phyloP scores from a whole-genome alignment of 2,113 vertebrate species.

The Caretta caretta region DNA sequence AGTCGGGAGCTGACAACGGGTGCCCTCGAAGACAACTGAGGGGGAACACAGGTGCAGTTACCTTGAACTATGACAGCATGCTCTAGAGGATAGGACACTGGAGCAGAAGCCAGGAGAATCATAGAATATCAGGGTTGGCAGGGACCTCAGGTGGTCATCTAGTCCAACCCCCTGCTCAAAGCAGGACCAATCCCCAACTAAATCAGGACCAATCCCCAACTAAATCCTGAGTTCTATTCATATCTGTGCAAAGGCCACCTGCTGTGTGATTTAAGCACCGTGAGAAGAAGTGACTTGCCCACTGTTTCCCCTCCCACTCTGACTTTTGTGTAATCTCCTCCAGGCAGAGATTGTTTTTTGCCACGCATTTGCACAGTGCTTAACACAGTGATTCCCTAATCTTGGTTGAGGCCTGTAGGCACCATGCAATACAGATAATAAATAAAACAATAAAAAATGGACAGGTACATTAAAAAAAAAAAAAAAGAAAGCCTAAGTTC shows the following conservation, averaged over 20 bases:
- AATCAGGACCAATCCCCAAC: no score
- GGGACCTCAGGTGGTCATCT: no score
- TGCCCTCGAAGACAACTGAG: not conserved
- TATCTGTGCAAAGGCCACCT: not conserved
- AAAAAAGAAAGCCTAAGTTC: not conserved
- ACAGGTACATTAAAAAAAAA: not conserved
- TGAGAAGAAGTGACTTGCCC: not conserved
- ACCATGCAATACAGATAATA: not conserved
- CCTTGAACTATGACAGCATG: not conserved
- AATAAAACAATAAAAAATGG: not conserved
- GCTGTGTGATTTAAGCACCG: not conserved
- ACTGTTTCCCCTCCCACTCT: not conserved
- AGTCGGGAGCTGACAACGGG: not conserved
- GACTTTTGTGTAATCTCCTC: not conserved
- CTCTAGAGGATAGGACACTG: not conserved
- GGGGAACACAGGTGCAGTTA: not conserved
- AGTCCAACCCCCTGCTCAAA: no score
- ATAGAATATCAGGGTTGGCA: no score
- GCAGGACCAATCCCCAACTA: no score
- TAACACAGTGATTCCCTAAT: not conserved
- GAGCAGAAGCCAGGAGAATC: not conserved
- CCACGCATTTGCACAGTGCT: not conserved
- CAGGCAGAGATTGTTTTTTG: rapidly evolving
- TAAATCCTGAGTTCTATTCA: not conserved
- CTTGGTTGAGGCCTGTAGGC: rapidly evolving